Percentiles rank a stretch among this genome's conserved stretches.
Evolutionary conservation across 1,140 invertebrate genomes (phyloP).

Genomic region (Daktulosphaira vitifoliae): DNA sequence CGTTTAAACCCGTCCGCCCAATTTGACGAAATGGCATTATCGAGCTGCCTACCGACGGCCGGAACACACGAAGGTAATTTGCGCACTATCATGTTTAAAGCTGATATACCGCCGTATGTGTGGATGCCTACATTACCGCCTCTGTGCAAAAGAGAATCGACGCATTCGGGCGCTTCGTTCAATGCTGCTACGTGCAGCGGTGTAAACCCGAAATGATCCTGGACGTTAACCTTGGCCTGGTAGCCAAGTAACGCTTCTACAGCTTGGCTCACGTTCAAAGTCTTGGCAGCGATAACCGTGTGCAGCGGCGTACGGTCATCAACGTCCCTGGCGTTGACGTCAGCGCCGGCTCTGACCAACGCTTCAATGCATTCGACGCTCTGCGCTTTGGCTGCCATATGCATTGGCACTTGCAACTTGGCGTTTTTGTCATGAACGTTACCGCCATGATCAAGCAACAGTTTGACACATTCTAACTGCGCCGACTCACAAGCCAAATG

Average conservation of each 20-base stretch:
- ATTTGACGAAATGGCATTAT: slow-evolving; percentile 65
- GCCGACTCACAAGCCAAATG: slow-evolving; percentile 69
- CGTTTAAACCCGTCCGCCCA: slow-evolving; percentile 66
- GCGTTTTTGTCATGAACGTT: slow-evolving; percentile 60
- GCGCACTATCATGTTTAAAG: slow-evolving; percentile 67
- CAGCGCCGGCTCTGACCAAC: slow-evolving; percentile 60
- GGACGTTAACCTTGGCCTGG: slow-evolving; percentile 71
- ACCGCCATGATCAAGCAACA: slow-evolving; percentile 60
- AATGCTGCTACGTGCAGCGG: slow-evolving; percentile 77
- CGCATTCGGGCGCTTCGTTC: slow-evolving; percentile 70
- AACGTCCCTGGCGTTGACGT: slow-evolving; percentile 64
- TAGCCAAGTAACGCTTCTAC: slow-evolving; percentile 61
- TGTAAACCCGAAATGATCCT: slow-evolving; percentile 81
- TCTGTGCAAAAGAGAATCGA: slow-evolving; percentile 68
- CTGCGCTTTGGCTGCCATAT: slow-evolving; percentile 64
- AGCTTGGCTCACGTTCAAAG: slow-evolving; percentile 62
- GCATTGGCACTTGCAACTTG: slow-evolving; percentile 65
- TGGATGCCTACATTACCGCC: slow-evolving; percentile 75
- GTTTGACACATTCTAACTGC: slow-evolving; percentile 56
- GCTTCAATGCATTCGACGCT: slow-evolving; percentile 68
- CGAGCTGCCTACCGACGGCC: slow-evolving; percentile 64
- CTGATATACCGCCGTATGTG: slow-evolving; percentile 71
- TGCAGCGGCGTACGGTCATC: slow-evolving; percentile 69
- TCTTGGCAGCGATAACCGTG: slow-evolving; percentile 65
- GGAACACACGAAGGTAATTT: slow-evolving; percentile 71